Evolutionary conservation across 2,888 invertebrate species (phyloP).

Genomic region (Callyntrura guangdongensis): DNA sequence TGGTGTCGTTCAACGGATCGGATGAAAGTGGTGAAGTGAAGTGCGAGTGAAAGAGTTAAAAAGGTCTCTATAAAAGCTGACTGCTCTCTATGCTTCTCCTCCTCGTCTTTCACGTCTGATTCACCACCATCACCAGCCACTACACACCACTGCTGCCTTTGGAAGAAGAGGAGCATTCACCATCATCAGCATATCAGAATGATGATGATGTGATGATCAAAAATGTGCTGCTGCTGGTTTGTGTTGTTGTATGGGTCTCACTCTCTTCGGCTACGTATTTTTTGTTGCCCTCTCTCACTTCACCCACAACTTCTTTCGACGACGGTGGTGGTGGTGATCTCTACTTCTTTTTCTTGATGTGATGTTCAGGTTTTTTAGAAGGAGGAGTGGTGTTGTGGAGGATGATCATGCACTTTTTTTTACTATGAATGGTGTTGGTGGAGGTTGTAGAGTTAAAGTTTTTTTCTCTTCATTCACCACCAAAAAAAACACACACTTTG

Average conservation of each 20-base stretch:
- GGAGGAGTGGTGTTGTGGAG: constrained; percentile 27
- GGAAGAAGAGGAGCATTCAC: constrained; percentile 17
- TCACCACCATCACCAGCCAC: constrained; percentile 63
- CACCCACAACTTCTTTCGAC: constrained; percentile 44
- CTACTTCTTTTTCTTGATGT: constrained; percentile 37
- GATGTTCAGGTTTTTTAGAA: constrained; percentile 35
- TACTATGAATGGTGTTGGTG: constrained; percentile 44
- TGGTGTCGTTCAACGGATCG: constrained; percentile 71
- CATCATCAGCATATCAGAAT: constrained; percentile 37
- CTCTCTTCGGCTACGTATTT: constrained; percentile 1
- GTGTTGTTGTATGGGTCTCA: constrained; percentile 32
- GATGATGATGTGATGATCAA: constrained; percentile 55
- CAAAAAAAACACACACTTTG: neutral
- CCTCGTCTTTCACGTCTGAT: constrained; percentile 4
- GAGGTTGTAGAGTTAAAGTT: neutral
- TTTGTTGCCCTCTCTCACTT: constrained; percentile 33
- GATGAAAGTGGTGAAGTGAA: constrained; percentile 79
- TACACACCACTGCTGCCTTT: constrained; percentile 14
- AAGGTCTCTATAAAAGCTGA: constrained; percentile 50
- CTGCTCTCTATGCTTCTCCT: constrained; percentile 39
- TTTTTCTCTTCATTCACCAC: constrained; percentile 55
- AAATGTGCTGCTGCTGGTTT: constrained; percentile 32
- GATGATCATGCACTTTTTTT: constrained; percentile 65
- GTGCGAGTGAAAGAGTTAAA: constrained; percentile 81
- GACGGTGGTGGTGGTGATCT: neutral